phyloP scores from a whole-genome alignment of 2,888 invertebrate species.

The Eurytoma adleriae region DNA sequence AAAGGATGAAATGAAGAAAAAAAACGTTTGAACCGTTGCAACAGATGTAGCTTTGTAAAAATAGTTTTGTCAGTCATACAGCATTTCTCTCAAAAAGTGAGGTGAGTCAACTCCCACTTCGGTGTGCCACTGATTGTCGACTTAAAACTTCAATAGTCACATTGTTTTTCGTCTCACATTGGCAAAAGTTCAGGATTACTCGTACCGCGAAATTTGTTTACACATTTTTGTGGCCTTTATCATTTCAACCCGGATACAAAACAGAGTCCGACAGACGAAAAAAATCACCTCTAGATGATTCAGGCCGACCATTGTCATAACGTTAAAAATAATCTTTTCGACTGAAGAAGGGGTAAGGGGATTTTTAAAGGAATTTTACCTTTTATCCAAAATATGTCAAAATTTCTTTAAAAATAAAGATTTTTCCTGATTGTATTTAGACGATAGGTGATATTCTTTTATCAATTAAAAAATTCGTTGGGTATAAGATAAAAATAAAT shows the following conservation, averaged over 20 bases:
- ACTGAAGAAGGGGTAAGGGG: no score
- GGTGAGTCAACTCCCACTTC: constrained; percentile 47
- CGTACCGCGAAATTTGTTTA: constrained; percentile 42
- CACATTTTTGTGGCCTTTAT: constrained; percentile 35
- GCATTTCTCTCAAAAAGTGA: constrained; percentile 7
- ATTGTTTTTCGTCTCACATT: background rate
- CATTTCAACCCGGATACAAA: background rate
- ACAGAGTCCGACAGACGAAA: no score
- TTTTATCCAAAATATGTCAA: no score
- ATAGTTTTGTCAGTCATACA: constrained; percentile 55
- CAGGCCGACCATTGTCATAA: background rate
- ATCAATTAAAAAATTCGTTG: no score
- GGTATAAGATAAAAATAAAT: no score
- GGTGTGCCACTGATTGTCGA: constrained; percentile 5
- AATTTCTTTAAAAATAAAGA: no score
- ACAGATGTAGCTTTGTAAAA: constrained; percentile 54
- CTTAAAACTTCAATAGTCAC: background rate
- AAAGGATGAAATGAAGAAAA: background rate
- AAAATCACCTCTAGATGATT: background rate
- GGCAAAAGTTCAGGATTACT: constrained; percentile 27
- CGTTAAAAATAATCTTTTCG: constrained; percentile 22
- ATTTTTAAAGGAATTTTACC: no score
- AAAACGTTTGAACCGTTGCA: constrained; percentile 44
- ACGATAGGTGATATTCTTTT: no score
- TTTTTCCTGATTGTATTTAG: no score